A percentile compares a stretch with the other conserved stretches of the same genome.
phyloP scores from a whole-genome alignment of 2,888 invertebrate species.

The Clusia tigrina region DNA sequence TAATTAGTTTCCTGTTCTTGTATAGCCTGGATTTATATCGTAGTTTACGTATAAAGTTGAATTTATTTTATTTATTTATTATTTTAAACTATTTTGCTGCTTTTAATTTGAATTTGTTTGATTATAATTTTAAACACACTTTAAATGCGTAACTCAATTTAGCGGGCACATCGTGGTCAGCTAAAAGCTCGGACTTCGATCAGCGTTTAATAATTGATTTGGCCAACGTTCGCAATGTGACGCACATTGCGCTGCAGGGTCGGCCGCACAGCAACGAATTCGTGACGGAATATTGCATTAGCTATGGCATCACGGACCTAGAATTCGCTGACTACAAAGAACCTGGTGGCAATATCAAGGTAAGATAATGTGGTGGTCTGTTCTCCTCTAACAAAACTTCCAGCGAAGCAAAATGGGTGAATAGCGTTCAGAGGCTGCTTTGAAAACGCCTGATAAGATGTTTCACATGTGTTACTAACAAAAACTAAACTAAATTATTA shows the following conservation, averaged over 20 bases:
- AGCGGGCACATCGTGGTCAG: conserved; percentile 93
- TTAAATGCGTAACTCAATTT: conserved; percentile 50
- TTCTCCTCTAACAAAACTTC: not conserved
- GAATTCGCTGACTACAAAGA: conserved; percentile 92
- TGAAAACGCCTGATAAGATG: not conserved
- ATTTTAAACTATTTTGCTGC: conserved; percentile 37
- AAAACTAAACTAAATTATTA: too few species aligned
- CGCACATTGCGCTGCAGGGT: conserved; percentile 88
- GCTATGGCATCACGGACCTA: conserved; percentile 89
- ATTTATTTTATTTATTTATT: conserved; percentile 36
- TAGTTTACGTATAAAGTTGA: too few species aligned
- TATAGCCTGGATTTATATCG: too few species aligned
- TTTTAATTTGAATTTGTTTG: conserved; percentile 38
- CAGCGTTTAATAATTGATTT: conserved; percentile 92
- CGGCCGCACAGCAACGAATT: conserved; percentile 89
- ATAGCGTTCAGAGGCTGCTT: not conserved
- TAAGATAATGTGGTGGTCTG: conserved; percentile 64
- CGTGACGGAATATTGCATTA: conserved; percentile 92
- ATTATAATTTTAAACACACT: conserved; percentile 19
- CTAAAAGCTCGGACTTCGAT: conserved; percentile 88
- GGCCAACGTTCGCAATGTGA: conserved; percentile 86
- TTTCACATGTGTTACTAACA: not conserved
- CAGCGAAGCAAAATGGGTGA: not conserved
- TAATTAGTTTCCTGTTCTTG: too few species aligned
- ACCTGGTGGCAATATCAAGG: conserved; percentile 88